Percentiles rank a stretch among this genome's conserved stretches.
Conservation (phyloP, 2,888 invertebrate genomes). For the Drosophila maculinotata region DNA sequence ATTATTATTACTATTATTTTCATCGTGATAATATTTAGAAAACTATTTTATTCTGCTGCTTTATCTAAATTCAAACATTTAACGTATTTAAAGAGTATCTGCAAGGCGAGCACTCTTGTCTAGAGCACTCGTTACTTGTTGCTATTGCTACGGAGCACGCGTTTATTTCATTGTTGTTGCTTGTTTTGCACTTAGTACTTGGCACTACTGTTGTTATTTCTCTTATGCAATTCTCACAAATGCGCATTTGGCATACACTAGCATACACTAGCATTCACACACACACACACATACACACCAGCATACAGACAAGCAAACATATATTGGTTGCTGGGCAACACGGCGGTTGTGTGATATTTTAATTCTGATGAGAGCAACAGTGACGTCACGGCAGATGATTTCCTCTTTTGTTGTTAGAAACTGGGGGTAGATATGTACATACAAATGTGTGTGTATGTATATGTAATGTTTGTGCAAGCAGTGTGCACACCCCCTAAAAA, state of each 20-base stretch:
- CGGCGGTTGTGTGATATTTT: constrained; percentile 5
- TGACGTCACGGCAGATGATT: constrained; percentile 58
- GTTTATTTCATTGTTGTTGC: constrained; percentile 47
- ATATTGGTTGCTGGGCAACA: constrained; percentile 7
- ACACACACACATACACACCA: neutral
- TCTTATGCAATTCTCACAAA: constrained; percentile 60
- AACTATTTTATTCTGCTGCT: too few relatives aligned
- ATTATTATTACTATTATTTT: neutral
- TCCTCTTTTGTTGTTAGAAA: constrained; percentile 4
- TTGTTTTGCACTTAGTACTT: constrained; percentile 47
- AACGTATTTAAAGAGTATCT: neutral
- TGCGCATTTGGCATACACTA: constrained; percentile 62
- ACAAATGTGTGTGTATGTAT: too few relatives aligned
- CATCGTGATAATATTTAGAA: too few relatives aligned
- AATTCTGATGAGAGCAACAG: constrained; percentile 5
- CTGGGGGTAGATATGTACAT: neutral
- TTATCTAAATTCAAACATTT: too few relatives aligned
- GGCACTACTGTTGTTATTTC: constrained; percentile 36
- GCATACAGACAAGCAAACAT: constrained; percentile 3
- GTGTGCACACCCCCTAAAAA: too few relatives aligned
- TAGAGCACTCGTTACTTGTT: constrained; percentile 16
- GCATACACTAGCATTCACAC: constrained; percentile 14
- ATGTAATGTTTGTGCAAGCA: neutral
- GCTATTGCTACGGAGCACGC: constrained; percentile 19
- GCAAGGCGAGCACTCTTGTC: neutral